Percentiles rank a stretch among this genome's conserved stretches.
Conservation (phyloP, 1,140 invertebrate species). For the Drosophila repletoides region DNA sequence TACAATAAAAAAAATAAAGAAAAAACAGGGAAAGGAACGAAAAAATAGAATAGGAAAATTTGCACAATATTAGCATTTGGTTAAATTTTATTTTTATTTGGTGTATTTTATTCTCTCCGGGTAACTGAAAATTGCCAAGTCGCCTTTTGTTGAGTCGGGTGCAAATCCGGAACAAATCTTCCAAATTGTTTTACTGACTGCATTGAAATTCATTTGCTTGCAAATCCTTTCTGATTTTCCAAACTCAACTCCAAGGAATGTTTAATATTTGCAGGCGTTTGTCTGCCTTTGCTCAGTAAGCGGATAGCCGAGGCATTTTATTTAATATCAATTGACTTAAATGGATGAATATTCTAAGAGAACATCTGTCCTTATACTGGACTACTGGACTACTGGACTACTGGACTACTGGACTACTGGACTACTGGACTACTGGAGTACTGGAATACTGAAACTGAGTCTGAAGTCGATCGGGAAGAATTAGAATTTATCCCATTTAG, state of each 20-base stretch:
- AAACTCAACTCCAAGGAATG: background rate
- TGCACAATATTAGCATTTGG: constrained; percentile 72
- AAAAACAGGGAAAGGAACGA: no score
- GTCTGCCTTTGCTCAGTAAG: background rate
- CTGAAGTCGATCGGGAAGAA: no score
- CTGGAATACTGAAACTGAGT: no score
- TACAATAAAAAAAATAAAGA: no score
- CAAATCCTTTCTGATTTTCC: constrained; percentile 51
- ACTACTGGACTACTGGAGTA: no score
- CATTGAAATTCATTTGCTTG: constrained; percentile 65
- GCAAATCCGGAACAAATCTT: constrained; percentile 72
- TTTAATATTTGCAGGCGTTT: constrained; percentile 37
- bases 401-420: no score
- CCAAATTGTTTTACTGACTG: constrained; percentile 65
- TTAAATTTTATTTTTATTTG: constrained; percentile 61
- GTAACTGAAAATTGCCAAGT: background rate
- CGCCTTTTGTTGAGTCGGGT: constrained; percentile 55
- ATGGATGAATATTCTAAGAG: constrained; percentile 9
- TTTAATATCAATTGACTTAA: constrained; percentile 24
- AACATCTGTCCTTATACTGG: no score
- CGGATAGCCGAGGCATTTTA: constrained; percentile 16
- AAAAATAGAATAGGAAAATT: constrained; percentile 40
- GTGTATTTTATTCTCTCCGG: constrained; percentile 7
- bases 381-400: no score
- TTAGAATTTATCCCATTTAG: no score